Evolutionary conservation across 2,888 invertebrate genomes (phyloP).

Genomic region (Idaea biselata): DNA sequence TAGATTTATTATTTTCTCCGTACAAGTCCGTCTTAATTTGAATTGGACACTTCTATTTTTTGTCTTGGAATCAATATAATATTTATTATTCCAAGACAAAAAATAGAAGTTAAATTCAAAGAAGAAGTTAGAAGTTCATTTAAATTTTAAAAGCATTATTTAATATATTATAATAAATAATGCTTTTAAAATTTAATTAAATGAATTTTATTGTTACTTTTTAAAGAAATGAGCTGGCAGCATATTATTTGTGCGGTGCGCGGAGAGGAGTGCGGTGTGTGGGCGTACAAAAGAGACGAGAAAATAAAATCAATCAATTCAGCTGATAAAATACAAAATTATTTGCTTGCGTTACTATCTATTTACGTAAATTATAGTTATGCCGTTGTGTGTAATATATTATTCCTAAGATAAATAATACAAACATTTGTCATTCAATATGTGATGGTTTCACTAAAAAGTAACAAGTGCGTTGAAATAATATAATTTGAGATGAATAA

Average conservation of each 20-base stretch:
- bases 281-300: conserved; percentile 23
- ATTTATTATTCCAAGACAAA: too few relatives aligned
- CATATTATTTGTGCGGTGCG: conserved; percentile 12
- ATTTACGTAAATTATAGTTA: not conserved
- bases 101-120: too few relatives aligned
- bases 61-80: too few relatives aligned
- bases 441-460: not conserved
- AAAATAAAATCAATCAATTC: conserved; percentile 27
- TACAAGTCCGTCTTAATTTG: too few relatives aligned
- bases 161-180: too few relatives aligned
- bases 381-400: not conserved
- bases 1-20: too few relatives aligned
- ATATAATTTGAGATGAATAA: not conserved
- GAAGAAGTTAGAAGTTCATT: too few relatives aligned
- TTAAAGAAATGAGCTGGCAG: not conserved
- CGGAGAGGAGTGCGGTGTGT: conserved; percentile 12
- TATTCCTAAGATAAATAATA: not conserved
- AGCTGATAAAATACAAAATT: conserved; percentile 8
- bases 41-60: too few relatives aligned
- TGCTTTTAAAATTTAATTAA: too few relatives aligned
- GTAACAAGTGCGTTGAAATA: not conserved
- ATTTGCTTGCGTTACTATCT: conserved; percentile 1
- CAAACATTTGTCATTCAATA: not conserved
- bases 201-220: not conserved
- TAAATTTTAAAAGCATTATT: too few relatives aligned